Conservation (phyloP, 2,888 invertebrate genomes). For the Imbricaverruca yamaguchii region DNA sequence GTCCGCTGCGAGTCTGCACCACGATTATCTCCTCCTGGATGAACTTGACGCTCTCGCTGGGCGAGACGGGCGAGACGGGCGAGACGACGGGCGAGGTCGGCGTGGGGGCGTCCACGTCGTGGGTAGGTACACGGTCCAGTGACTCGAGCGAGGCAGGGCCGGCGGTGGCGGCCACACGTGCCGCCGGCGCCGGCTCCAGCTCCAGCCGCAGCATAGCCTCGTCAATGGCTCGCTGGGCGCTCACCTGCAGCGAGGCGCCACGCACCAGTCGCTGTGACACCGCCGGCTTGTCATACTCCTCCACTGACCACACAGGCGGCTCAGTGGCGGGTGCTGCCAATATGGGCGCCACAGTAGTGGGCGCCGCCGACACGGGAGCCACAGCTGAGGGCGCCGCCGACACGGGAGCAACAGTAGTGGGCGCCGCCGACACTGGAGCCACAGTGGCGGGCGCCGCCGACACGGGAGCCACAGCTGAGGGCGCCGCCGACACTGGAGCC, state of each 20-base stretch:
- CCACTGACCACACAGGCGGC: background rate
- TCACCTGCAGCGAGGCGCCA: background rate
- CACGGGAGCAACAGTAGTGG: too few relatives aligned
- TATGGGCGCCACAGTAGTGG: too few relatives aligned
- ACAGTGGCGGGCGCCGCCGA: too few relatives aligned
- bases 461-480: too few relatives aligned
- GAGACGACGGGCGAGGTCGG: background rate
- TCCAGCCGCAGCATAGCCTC: constrained; percentile 16
- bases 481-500: too few relatives aligned
- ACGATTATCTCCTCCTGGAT: constrained; percentile 13
- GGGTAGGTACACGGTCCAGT: background rate
- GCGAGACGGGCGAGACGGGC: background rate
- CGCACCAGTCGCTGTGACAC: background rate
- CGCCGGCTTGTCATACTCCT: constrained; percentile 13
- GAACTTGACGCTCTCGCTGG: background rate
- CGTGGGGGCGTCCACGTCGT: background rate
- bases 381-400: too few relatives aligned
- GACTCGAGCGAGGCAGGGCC: background rate
- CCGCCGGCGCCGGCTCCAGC: background rate
- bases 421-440: too few relatives aligned
- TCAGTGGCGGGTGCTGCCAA: background rate
- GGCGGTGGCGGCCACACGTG: background rate
- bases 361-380: too few relatives aligned
- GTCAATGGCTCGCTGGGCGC: background rate
- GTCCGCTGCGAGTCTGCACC: background rate